Evolutionary conservation across 2,888 invertebrate genomes (phyloP).

Genomic region (Sussaba pulchella): DNA sequence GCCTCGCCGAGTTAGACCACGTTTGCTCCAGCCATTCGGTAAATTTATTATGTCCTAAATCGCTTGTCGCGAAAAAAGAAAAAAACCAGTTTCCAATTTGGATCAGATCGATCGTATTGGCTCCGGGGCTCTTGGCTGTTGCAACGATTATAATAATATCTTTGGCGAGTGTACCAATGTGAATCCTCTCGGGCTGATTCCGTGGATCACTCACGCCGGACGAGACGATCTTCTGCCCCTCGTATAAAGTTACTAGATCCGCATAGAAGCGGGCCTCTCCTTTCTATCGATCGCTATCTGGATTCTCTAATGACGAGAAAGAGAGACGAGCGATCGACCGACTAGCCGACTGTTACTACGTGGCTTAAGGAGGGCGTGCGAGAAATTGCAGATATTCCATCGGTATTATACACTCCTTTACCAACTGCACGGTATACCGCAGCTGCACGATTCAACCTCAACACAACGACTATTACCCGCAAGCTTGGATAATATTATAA

Average conservation of each 20-base stretch:
- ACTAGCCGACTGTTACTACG: constrained; percentile 62
- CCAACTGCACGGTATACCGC: constrained; percentile 26
- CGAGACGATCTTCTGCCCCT: constrained; percentile 57
- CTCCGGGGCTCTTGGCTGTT: neutral
- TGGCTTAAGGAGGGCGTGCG: constrained; percentile 58
- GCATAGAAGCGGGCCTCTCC: constrained; percentile 54
- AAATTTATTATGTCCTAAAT: constrained; percentile 39
- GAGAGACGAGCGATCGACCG: constrained; percentile 61
- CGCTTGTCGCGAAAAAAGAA: constrained; percentile 1
- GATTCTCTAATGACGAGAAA: constrained; percentile 65
- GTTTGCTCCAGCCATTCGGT: constrained; percentile 12
- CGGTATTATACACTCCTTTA: constrained; percentile 10
- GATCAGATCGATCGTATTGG: constrained; percentile 25
- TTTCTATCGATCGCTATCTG: constrained; percentile 66
- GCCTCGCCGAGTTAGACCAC: constrained; percentile 21
- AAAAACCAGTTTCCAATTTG: constrained; percentile 39
- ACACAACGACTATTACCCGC: constrained; percentile 50
- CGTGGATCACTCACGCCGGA: constrained; percentile 53
- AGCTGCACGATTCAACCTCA: constrained; percentile 58
- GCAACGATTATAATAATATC: constrained; percentile 25
- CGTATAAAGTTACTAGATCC: constrained; percentile 40
- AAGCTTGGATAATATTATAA: constrained; percentile 63
- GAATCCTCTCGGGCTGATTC: constrained; percentile 25
- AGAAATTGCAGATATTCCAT: constrained; percentile 51
- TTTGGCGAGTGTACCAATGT: neutral